Evolutionary conservation across 2,888 invertebrate species (phyloP).

Genomic region (Dasypogon diadema): DNA sequence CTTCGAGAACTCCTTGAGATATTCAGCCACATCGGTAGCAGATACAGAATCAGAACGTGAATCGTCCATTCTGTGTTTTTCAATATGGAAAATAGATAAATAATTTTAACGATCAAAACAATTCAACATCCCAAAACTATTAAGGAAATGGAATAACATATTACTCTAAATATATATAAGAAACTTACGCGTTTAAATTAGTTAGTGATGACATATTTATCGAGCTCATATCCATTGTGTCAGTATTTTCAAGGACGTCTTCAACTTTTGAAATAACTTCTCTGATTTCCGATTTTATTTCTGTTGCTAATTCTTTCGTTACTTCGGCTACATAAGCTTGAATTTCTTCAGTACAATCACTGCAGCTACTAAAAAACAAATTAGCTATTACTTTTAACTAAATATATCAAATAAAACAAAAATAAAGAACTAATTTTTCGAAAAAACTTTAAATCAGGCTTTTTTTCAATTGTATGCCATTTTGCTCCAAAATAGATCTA

Average conservation of each 20-base stretch:
- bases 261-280: constrained; percentile 85
- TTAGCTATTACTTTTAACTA: no score
- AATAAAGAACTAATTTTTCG: constrained; percentile 11
- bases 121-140: no score
- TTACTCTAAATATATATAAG: not conserved
- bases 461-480: not conserved
- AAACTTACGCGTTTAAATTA: constrained; percentile 35
- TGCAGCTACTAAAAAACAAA: constrained; percentile 64
- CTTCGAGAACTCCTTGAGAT: constrained; percentile 81
- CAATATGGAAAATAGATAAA: no score
- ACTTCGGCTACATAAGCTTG: constrained; percentile 83
- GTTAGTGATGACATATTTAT: constrained; percentile 53
- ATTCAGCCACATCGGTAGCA: constrained; percentile 81
- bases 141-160: not conserved
- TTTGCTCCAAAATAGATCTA: no score
- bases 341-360: constrained; percentile 72
- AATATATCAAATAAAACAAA: not conserved
- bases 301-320: constrained; percentile 82
- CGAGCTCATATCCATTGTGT: constrained; percentile 70
- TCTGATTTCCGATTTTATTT: constrained; percentile 84
- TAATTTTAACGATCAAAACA: no score
- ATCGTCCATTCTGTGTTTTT: constrained; percentile 73
- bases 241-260: constrained; percentile 80
- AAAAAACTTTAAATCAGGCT: constrained; percentile 5
- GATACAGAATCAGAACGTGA: constrained; percentile 78